phyloP scores from a whole-genome alignment of 2,113 vertebrate genomes.

The Micronycteris hirsuta region DNA sequence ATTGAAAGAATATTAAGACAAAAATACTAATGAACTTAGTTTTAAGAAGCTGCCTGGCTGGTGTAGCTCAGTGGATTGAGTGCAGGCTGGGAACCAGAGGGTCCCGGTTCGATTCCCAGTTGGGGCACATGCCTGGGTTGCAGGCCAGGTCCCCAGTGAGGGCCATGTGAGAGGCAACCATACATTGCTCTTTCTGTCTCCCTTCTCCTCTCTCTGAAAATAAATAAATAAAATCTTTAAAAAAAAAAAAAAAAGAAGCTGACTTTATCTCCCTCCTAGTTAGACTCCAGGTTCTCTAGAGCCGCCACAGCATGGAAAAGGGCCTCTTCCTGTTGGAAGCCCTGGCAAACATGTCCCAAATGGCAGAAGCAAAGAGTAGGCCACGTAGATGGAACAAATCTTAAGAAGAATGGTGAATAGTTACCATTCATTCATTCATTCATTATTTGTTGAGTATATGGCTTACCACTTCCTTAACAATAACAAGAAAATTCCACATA shows the following conservation, averaged over 20 bases:
- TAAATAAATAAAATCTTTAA: too few species aligned
- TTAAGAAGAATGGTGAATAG: background rate
- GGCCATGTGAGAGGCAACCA: too few species aligned
- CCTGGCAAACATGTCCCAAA: background rate
- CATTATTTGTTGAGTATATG: background rate
- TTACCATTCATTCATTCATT: background rate
- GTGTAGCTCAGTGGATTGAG: too few species aligned
- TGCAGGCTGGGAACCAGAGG: too few species aligned
- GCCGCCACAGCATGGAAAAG: background rate
- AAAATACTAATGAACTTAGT: background rate
- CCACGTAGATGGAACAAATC: background rate
- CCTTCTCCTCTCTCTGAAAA: too few species aligned
- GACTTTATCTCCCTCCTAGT: background rate
- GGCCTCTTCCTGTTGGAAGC: background rate
- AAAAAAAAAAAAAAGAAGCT: too few species aligned
- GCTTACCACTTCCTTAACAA: slow-evolving; percentile 28
- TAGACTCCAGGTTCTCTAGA: background rate
- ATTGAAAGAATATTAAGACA: background rate
- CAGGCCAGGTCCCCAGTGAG: too few species aligned
- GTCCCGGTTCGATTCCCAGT: too few species aligned
- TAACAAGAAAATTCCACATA: slow-evolving; percentile 44
- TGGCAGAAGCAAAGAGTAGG: background rate
- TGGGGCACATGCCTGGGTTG: too few species aligned
- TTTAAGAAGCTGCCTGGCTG: too few species aligned
- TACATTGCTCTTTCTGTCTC: too few species aligned